Conservation (phyloP, 2,888 invertebrate genomes). For the Lasioglossum pauxillum region DNA sequence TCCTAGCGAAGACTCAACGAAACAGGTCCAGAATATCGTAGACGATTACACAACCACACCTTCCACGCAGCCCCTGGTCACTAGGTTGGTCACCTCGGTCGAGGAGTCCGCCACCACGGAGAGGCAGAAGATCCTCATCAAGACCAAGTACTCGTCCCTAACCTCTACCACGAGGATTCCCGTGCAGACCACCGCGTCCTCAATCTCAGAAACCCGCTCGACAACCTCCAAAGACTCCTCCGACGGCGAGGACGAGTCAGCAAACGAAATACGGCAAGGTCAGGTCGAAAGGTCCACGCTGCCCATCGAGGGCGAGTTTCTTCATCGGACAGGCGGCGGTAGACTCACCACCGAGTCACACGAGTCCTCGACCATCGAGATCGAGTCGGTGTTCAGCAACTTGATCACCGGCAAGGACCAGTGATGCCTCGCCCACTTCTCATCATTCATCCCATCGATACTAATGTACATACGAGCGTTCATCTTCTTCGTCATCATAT, state of each 20-base stretch:
- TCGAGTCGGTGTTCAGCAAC: constrained; percentile 83
- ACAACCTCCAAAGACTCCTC: not conserved
- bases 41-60: constrained; percentile 72
- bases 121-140: constrained; percentile 84
- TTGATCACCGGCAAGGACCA: constrained; percentile 73
- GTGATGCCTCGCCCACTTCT: constrained; percentile 29
- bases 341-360: constrained; percentile 79
- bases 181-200: constrained; percentile 56
- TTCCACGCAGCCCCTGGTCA: constrained; percentile 80
- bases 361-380: constrained; percentile 83
- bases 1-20: constrained; percentile 34
- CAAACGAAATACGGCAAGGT: constrained; percentile 76
- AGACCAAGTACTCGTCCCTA: constrained; percentile 81
- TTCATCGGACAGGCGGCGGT: constrained; percentile 30
- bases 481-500: constrained; percentile 26
- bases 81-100: constrained; percentile 84
- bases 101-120: constrained; percentile 85
- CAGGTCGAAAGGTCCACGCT: constrained; percentile 80
- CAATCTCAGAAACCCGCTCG: constrained; percentile 5
- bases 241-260: constrained; percentile 66
- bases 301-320: constrained; percentile 82
- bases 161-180: constrained; percentile 80
- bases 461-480: constrained; percentile 53
- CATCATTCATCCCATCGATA: constrained; percentile 10
- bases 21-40: constrained; percentile 57